phyloP scores from a whole-genome alignment of 2,888 invertebrate genomes.

The Lysandra bellargus region DNA sequence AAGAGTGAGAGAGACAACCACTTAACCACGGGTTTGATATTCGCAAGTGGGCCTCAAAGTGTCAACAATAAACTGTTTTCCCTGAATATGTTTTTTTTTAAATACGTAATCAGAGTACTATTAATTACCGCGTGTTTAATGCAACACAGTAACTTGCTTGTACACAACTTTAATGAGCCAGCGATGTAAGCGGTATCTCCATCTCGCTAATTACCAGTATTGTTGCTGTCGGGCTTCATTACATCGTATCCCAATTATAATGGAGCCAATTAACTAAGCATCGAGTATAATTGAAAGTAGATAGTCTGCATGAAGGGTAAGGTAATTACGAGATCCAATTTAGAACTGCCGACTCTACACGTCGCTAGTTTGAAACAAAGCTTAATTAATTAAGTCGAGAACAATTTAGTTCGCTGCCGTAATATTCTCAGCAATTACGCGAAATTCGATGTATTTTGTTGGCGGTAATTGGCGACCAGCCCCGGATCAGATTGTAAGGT shows the following conservation, averaged over 20 bases:
- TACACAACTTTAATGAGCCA: neutral
- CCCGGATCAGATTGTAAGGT: conserved; percentile 70
- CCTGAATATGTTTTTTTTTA: neutral
- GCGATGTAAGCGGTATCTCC: neutral
- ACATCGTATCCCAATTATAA: conserved; percentile 74
- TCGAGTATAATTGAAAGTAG: conserved; percentile 78
- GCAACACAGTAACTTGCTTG: neutral
- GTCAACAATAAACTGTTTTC: neutral
- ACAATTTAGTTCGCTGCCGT: conserved; percentile 80
- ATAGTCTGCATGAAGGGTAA: conserved; percentile 76
- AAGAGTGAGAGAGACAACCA: no score
- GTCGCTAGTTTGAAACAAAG: conserved; percentile 81
- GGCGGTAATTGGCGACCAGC: conserved; percentile 72
- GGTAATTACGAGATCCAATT: conserved; percentile 81
- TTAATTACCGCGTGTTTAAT: neutral
- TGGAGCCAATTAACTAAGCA: conserved; percentile 77
- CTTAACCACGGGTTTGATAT: neutral
- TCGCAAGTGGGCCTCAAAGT: neutral
- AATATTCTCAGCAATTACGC: conserved; percentile 80
- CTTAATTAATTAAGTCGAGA: conserved; percentile 81
- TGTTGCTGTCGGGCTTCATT: conserved; percentile 46
- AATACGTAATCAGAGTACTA: neutral
- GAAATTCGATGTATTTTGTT: conserved; percentile 78
- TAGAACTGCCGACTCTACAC: conserved; percentile 81
- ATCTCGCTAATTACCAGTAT: conserved; percentile 28